These are phyloP conservation scores for Nycticorax nycticorax DNA, from an alignment of 2,113 vertebrate species.

Conservation along the genomic window DNA sequence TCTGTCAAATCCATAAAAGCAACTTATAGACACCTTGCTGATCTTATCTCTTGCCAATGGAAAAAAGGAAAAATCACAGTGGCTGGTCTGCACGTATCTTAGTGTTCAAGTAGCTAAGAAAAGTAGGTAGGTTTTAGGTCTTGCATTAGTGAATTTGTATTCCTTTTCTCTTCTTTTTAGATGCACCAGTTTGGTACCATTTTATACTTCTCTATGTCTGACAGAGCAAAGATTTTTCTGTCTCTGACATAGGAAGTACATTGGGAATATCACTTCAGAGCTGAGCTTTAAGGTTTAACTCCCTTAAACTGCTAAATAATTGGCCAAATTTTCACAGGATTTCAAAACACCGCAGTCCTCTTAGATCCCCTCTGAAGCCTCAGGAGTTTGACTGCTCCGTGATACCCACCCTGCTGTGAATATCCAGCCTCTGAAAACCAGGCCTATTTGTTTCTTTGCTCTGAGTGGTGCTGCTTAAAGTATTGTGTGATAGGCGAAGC, in stretches of 20 bases:
- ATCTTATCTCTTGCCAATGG: background rate
- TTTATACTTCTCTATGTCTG: background rate
- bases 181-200: background rate
- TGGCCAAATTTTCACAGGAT: background rate
- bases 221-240: background rate
- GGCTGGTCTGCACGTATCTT: background rate
- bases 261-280: background rate
- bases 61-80: background rate
- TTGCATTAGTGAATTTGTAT: background rate
- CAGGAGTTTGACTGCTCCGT: background rate
- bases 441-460: background rate
- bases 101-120: background rate
- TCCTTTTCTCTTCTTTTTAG: background rate
- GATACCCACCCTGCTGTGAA: background rate
- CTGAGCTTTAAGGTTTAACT: background rate
- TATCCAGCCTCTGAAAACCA: background rate
- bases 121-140: background rate
- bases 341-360: background rate
- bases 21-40: background rate
- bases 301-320: background rate
- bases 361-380: background rate
- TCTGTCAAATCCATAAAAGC: background rate
- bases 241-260: background rate
- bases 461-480: background rate
- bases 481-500: background rate